phyloP scores from a whole-genome alignment of 2,797 vertebrate species.

The Apogon talboti region DNA sequence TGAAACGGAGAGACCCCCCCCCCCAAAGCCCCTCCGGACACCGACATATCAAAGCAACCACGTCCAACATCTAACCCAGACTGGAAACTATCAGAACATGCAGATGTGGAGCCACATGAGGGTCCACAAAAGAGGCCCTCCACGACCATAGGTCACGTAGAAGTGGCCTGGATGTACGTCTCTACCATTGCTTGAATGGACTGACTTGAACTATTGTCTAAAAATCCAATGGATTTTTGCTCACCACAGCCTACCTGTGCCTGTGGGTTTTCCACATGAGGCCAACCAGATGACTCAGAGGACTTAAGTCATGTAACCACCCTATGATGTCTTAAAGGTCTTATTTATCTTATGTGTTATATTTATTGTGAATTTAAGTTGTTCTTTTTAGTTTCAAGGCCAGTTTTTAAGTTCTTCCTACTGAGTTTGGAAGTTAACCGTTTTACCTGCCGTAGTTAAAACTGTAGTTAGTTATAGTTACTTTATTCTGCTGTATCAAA shows the following conservation, averaged over 20 bases:
- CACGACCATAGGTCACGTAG: constrained; percentile 58
- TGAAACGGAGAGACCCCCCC: constrained; percentile 13
- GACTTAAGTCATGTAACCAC: constrained; percentile 71
- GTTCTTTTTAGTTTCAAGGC: constrained; percentile 28
- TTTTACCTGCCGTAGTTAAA: constrained; percentile 54
- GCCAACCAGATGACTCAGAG: constrained; percentile 66
- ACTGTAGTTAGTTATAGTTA: constrained; percentile 61
- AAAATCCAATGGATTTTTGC: constrained; percentile 63
- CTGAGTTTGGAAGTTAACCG: constrained; percentile 23
- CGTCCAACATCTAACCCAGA: neutral
- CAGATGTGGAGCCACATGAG: constrained; percentile 76
- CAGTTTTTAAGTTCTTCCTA: constrained; percentile 37
- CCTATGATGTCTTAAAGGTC: constrained; percentile 73
- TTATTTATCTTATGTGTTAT: constrained; percentile 77
- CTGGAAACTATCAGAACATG: constrained; percentile 30
- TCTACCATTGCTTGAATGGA: constrained; percentile 45
- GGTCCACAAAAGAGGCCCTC: constrained; percentile 72
- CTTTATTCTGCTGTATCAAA: constrained; percentile 64
- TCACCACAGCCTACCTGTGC: constrained; percentile 58
- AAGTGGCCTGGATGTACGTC: constrained; percentile 56
- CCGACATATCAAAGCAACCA: neutral
- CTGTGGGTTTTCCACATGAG: constrained; percentile 64
- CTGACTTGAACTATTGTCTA: constrained; percentile 50
- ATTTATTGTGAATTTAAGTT: constrained; percentile 71
- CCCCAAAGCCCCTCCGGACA: constrained; percentile 20